Percentiles rank a stretch among this genome's conserved stretches.
phyloP scores from a whole-genome alignment of 1,140 invertebrate genomes.

The Epicauta chinensis region DNA sequence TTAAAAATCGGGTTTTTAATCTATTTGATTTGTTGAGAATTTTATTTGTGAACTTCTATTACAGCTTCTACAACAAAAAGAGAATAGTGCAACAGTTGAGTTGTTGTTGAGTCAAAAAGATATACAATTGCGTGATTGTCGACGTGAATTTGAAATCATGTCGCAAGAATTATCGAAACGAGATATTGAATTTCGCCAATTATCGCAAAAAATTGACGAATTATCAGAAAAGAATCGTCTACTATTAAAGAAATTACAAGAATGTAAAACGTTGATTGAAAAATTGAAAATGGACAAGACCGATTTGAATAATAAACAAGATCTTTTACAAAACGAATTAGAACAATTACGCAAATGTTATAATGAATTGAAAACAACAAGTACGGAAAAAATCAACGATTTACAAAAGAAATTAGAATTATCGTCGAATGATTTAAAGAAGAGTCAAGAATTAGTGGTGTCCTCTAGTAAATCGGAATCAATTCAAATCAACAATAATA shows the following conservation, averaged over 20 bases:
- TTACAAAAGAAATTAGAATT: constrained; percentile 13
- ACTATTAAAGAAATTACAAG: constrained; percentile 33
- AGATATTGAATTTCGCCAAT: neutral
- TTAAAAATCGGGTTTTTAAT: neutral
- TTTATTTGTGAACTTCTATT: constrained; percentile 4
- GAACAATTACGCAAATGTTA: constrained; percentile 18
- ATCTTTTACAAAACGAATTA: neutral
- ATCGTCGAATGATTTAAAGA: constrained; percentile 24
- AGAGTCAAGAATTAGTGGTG: constrained; percentile 31
- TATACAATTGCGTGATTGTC: neutral
- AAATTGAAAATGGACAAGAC: neutral
- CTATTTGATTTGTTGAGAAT: constrained; percentile 2
- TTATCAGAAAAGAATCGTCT: neutral
- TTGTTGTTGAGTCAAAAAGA: constrained; percentile 21
- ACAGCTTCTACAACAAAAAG: constrained; percentile 22
- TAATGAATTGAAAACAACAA: constrained; percentile 8
- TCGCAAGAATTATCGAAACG: neutral
- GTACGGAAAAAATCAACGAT: constrained; percentile 1
- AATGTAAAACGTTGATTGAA: constrained; percentile 9
- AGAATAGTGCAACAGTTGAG: constrained; percentile 23
- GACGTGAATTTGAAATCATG: neutral
- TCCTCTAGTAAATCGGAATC: constrained; percentile 10
- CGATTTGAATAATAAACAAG: constrained; percentile 7
- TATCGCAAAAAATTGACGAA: neutral
- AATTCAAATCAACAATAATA: constrained; percentile 27